Base-by-base conservation (phyloP, 2,888 invertebrate species). In the Volucella inflata region DNA sequence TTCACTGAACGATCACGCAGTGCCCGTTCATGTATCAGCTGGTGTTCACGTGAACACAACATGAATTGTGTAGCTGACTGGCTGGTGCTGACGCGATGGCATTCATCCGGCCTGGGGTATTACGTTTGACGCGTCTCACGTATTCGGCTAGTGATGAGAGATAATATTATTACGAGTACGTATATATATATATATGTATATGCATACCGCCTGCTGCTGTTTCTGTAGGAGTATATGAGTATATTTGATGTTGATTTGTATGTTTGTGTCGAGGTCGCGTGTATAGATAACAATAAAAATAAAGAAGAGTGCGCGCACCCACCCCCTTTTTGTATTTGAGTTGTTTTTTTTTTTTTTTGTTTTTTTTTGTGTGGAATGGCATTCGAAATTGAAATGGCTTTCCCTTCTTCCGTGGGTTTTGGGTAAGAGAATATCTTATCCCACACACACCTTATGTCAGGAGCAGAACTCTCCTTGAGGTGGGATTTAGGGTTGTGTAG, bases 1-100 rank as follows among this genome's bases (percentile, higher is more conserved):
- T 77, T 74, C 88, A 89, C 88, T 88, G 89, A 88, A 87, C 88
- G 91, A 92, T 92, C 92, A 92, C 91, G 92, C 92, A 92, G 89
- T 89, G 88, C 89, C 89, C 92, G 92, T 92, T 93, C 93, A 92
- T 92, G 92, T 88, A 94, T 94, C 96, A 96, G 94, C 94, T 95
- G 92, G 92, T 92, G 95, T 94, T 94, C 97, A 97, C 96, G 97
- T 97, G 97, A 96, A 96, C 94, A 95, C 91, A 95, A 90, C 87
- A 88, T 89, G 89, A 72, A 71, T 67, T 81, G 81, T 30, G 30
- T 81, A 81, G 81, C 85, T 85, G 83, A 77, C 68, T 83, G 81
- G 78, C 78, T 78, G 67, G 11, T 57, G 79, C 72, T 72, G 85
- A 77, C 72, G 77, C 80, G 79, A 84, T 84, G 84, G 84, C 84